Evolutionary conservation across 2,113 vertebrate genomes (phyloP), one percentile per base, ranked within the genome.

Genomic region (Oncorhynchus tshawytscha): DNA sequence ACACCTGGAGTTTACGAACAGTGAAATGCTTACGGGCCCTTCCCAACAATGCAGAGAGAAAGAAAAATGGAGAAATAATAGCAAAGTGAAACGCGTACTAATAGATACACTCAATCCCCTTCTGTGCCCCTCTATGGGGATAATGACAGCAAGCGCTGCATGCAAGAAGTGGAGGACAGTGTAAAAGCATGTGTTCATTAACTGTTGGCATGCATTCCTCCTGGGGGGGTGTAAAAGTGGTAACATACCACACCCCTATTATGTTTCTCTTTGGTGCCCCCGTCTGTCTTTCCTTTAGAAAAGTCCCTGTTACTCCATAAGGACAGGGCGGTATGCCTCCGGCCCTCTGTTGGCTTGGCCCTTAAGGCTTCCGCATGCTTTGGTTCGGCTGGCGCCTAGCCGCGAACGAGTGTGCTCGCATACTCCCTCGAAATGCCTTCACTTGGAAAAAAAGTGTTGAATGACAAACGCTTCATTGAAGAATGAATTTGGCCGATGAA

Each of bases 101-200:
- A 11, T 45, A 45, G 84, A 83, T 89, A 78, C 72, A 54, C 73
- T 16, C 75, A 79, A 81, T 81, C 82, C 74, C 59, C 73, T 73
- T 59, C 79, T 74, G 86, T 86, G 15, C 27, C 16, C 12, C 71
- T 34, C 29, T 60, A 54, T 59, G 54, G 54, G 72, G 7, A n/a
- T 88, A 90, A 87, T 88, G 82, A 87, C 86, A 81, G 31, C 77
- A 79, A 78, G 74, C 70, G 80, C 84, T 88, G 87, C 78, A 80
- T 75, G 78, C 74, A 69, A 77, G 79, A 78, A 76, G 73, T 31
- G 18, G 73, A 85, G 87, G 85, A 86, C 85, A 65, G 84, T 16
- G 11, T 51, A 16, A 84, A 54, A 76, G 73, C 86, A 84, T 87
- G 84, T 25, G 39, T 57, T n/a, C 2, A 11, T 54, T 90, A 74